These are phyloP conservation scores for Lasius fuliginosus DNA, from an alignment of 2,888 invertebrate genomes.

Conservation along the genomic window DNA sequence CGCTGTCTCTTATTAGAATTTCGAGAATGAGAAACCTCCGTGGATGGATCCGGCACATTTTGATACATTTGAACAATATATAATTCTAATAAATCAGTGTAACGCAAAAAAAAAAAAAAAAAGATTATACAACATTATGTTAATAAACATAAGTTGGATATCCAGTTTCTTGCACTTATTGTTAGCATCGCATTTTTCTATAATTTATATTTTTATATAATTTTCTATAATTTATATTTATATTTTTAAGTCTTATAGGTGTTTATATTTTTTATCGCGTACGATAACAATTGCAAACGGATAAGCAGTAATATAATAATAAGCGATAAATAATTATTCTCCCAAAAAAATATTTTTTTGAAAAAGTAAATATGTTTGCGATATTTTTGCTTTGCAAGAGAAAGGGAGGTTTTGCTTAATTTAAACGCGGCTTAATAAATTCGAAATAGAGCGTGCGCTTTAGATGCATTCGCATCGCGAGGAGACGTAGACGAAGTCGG, in stretches of 20 bases:
- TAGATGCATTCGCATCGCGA: not conserved
- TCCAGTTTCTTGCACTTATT: too few species aligned
- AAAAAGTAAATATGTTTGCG: too few species aligned
- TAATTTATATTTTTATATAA: too few species aligned
- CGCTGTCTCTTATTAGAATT: not conserved
- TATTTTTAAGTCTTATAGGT: too few species aligned
- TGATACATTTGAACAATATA: not conserved
- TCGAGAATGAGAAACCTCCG: not conserved
- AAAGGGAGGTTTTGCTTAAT: not conserved
- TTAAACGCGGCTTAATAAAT: not conserved
- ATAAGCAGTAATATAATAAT: too few species aligned
- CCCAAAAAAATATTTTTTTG: too few species aligned
- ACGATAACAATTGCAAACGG: too few species aligned
- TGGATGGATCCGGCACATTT: not conserved
- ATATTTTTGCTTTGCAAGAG: not conserved
- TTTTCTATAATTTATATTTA: too few species aligned
- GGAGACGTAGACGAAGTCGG: slow-evolving; percentile 28
- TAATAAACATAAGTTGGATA: not conserved
- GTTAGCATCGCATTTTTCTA: too few species aligned
- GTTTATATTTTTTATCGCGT: too few species aligned
- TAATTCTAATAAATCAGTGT: not conserved
- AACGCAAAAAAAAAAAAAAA: not conserved
- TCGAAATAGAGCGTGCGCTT: not conserved
- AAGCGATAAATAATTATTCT: too few species aligned
- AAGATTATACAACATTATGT: not conserved